These are phyloP conservation scores for Coptodon rendalli DNA, from an alignment of 2,113 vertebrate species.

Conservation along the genomic window DNA sequence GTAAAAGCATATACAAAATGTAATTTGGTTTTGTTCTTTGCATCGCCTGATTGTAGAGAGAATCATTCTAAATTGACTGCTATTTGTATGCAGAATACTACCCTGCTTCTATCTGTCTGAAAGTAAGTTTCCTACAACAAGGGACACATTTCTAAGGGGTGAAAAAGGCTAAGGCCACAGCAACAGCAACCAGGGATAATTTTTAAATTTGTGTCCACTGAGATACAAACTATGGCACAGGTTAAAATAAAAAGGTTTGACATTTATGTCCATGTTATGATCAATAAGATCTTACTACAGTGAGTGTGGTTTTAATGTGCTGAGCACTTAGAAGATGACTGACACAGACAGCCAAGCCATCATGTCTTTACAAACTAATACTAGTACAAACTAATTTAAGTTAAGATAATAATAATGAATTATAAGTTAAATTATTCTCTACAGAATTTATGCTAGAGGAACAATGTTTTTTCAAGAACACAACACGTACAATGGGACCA, in stretches of 20 bases:
- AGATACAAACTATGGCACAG: neutral
- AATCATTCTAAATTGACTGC: neutral
- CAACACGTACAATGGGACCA: neutral
- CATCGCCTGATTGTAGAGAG: rapidly evolving
- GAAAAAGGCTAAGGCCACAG: neutral
- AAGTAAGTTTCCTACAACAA: neutral
- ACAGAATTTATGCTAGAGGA: neutral
- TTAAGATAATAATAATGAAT: neutral
- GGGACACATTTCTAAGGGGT: neutral
- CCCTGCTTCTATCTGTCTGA: neutral
- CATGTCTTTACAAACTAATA: neutral
- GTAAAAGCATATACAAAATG: neutral
- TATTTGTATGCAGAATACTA: neutral
- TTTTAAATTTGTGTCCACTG: neutral
- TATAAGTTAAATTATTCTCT: neutral
- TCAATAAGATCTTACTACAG: neutral
- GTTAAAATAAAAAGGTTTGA: neutral
- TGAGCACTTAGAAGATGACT: neutral
- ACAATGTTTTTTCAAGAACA: neutral
- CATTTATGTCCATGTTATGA: neutral
- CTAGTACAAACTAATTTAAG: neutral
- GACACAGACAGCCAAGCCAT: neutral
- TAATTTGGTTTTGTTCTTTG: neutral
- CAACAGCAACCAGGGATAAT: neutral
- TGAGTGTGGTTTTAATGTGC: neutral